Base-by-base conservation (phyloP, 2,888 invertebrate species). In the Crepidodera aurea region DNA sequence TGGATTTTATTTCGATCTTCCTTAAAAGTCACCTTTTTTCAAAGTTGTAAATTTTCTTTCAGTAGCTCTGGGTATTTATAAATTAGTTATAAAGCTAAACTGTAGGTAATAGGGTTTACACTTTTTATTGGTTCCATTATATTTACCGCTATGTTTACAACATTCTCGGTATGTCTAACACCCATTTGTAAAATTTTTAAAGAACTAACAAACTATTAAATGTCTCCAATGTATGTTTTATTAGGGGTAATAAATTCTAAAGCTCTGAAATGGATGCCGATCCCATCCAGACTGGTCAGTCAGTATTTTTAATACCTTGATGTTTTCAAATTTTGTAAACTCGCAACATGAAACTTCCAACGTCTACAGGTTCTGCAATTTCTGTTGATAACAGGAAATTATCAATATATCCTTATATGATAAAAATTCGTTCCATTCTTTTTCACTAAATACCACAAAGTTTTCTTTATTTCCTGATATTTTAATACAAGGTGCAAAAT, bases 11-110 rank as follows among this genome's bases (percentile, higher is more conserved):
- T 46, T 4, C 2, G 12, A 22, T 27, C 16, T 46, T 46, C 46
- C 4, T 25, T 46, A 46, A 46, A 46, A n/a, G 22, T 46, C 25
- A 46, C 46, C 25, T 19, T 46, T n/a, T n/a, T 46, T 46, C 46
- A 46, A 22, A 3, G 25, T 18, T 22, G 22, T 22, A 22, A 22
- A 22, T 37, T 7, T 37, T 15, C 37, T 13, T 37, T 37, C 6
- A 37, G 7, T 8, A 46, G 22, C 13, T 46, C 22, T 16, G 46
- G 46, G 4, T 46, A 18, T 46, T 13, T 25, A 22, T 46, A 46
- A n/a, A 46, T 46, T 13, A 46, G 12, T 27, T 46, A 10, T 13
- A 46, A 13, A 16, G 27, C 12, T 12, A 46, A 12, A 16, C 46
- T 16, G 16, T 46, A 19, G 7, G 25, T 46, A 12, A 46, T 27